Conservation (phyloP, 2,113 vertebrate species). For the Petromus typicus region DNA sequence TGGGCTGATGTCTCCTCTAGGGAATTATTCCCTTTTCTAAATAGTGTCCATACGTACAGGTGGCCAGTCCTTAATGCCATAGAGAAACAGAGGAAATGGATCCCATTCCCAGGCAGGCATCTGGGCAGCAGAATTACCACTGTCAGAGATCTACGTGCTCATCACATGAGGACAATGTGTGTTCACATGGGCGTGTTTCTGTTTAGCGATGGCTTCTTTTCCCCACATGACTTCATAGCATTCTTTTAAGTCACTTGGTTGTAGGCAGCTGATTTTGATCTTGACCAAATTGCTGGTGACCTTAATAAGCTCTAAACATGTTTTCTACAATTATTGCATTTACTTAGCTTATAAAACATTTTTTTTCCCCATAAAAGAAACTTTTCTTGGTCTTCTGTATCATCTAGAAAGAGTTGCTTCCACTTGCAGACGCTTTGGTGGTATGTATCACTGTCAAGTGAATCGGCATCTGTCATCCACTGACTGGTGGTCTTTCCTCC, state of each 20-base stretch:
- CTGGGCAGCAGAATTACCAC: background rate
- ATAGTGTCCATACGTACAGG: background rate
- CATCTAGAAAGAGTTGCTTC: background rate
- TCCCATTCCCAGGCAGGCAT: background rate
- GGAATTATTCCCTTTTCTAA: slow-evolving; percentile 6
- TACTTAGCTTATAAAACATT: background rate
- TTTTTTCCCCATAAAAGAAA: slow-evolving; percentile 12
- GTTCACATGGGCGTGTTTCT: background rate
- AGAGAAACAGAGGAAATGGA: background rate
- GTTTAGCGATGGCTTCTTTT: background rate
- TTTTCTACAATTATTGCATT: slow-evolving; percentile 1
- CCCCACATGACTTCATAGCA: background rate
- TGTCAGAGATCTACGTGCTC: background rate
- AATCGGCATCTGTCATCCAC: background rate
- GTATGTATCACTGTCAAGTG: background rate
- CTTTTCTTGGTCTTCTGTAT: background rate
- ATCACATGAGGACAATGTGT: background rate
- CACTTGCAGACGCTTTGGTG: slow-evolving; percentile 28
- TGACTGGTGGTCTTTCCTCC: slow-evolving; percentile 55
- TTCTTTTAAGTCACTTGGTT: slow-evolving; percentile 6
- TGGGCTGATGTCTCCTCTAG: background rate
- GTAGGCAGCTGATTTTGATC: background rate
- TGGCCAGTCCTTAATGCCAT: background rate
- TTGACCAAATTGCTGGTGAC: background rate
- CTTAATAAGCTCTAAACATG: slow-evolving; percentile 20